These are phyloP conservation scores for Anomalospiza imberbis DNA, from an alignment of 2,797 vertebrate genomes.

Conservation along the genomic window DNA sequence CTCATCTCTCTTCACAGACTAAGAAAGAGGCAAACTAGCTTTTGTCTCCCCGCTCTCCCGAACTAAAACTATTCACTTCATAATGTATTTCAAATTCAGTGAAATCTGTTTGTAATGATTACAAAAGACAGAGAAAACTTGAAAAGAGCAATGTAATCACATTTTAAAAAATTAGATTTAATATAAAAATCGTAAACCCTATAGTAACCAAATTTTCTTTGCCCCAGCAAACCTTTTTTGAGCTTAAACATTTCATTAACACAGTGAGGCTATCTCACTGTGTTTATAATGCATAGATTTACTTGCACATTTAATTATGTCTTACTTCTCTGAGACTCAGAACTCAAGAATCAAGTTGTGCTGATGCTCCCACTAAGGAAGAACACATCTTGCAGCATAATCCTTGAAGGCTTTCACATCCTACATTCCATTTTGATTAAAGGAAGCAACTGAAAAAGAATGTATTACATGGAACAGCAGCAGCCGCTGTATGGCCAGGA, in stretches of 20 bases:
- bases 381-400: neutral
- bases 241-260: neutral
- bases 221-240: neutral
- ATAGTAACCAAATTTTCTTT: neutral
- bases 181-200: neutral
- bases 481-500: neutral
- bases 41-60: neutral
- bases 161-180: neutral
- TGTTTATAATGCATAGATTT: neutral
- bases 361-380: neutral
- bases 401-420: neutral
- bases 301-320: neutral
- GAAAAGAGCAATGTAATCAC: neutral
- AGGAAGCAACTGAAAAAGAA: neutral
- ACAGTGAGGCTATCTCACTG: neutral
- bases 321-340: neutral
- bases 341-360: neutral
- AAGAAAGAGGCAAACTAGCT: neutral
- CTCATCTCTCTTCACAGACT: neutral
- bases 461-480: neutral
- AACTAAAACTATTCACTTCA: neutral
- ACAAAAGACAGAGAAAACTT: neutral
- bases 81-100: neutral
- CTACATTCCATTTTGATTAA: neutral
- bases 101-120: neutral